phyloP scores from a whole-genome alignment of 1,140 invertebrate species.

The Charaxes varanes region DNA sequence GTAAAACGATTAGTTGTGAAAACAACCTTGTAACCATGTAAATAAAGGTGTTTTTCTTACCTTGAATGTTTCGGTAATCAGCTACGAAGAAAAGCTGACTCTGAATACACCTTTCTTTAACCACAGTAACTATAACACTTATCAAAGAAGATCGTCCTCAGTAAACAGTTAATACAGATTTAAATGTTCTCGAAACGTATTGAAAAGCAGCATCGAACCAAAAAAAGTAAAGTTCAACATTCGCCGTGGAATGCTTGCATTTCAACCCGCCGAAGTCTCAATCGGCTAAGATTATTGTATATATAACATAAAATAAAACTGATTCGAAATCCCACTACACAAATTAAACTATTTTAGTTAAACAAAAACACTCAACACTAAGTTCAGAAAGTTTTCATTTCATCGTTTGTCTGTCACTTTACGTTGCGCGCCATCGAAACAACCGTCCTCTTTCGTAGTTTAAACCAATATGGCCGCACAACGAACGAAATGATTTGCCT shows the following conservation, averaged over 20 bases:
- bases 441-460: constrained; percentile 26
- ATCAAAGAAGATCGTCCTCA: constrained; percentile 27
- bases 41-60: no score
- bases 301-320: constrained; percentile 25
- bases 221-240: constrained; percentile 69
- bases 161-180: constrained; percentile 25
- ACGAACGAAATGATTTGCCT: constrained; percentile 25
- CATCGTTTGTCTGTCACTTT: constrained; percentile 58
- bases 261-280: constrained; percentile 45
- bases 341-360: constrained; percentile 22
- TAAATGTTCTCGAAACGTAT: constrained; percentile 39
- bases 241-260: constrained; percentile 67
- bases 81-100: constrained; percentile 35
- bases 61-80: constrained; percentile 63
- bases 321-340: constrained; percentile 33
- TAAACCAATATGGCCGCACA: constrained; percentile 54
- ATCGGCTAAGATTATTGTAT: constrained; percentile 17
- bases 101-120: constrained; percentile 38
- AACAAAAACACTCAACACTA: constrained; percentile 28
- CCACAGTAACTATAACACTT: constrained; percentile 30
- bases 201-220: constrained; percentile 57
- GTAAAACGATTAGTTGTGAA: no score
- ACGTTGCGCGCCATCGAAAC: constrained; percentile 36
- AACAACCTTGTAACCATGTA: no score
- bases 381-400: constrained; percentile 49